Conservation (phyloP, 2,888 invertebrate species). For the Tholera decimalis region DNA sequence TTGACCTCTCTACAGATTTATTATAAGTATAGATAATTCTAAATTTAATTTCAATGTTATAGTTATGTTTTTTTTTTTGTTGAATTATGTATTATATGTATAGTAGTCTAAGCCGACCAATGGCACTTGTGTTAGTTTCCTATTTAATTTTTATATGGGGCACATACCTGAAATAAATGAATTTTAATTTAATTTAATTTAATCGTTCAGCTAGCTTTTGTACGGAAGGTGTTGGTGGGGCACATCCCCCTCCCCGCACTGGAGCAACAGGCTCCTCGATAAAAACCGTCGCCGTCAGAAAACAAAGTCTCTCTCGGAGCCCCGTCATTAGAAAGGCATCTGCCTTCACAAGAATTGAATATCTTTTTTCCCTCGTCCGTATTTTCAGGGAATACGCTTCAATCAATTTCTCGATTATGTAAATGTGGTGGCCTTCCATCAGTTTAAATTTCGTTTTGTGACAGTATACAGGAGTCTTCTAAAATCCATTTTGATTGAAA, state of each 20-base stretch:
- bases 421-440: conserved; percentile 80
- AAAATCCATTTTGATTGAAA: conserved; percentile 78
- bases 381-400: conserved; percentile 84
- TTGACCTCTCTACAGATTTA: no score
- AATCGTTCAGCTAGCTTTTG: conserved; percentile 50
- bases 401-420: conserved; percentile 90
- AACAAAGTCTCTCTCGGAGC: conserved; percentile 68
- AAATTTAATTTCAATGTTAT: no score
- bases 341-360: conserved; percentile 81
- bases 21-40: no score
- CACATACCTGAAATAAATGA: no score
- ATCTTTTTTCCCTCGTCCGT: conserved; percentile 74
- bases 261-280: conserved; percentile 74
- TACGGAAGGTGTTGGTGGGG: conserved; percentile 51
- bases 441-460: conserved; percentile 75
- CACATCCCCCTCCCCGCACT: conserved; percentile 10
- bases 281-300: conserved; percentile 62
- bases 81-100: no score
- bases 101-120: no score
- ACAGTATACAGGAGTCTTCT: conserved; percentile 75
- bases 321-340: conserved; percentile 83
- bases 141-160: no score
- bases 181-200: no score
- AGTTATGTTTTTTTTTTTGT: no score
- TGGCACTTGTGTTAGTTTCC: no score